These are phyloP conservation scores for Rachycentron canadum DNA, from an alignment of 2,797 vertebrate genomes.

Conservation along the genomic window DNA sequence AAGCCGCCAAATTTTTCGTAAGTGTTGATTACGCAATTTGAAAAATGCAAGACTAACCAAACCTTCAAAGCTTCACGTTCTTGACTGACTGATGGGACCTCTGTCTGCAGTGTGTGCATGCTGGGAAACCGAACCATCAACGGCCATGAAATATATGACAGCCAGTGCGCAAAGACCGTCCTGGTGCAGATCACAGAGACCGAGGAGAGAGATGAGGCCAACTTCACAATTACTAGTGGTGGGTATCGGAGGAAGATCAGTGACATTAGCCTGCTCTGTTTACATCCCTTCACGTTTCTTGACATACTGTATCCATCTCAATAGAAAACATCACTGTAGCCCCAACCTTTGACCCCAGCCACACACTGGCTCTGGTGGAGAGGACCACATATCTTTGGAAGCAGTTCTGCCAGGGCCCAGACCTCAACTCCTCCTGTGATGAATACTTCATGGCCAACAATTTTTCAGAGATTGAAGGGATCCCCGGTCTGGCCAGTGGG, in stretches of 20 bases:
- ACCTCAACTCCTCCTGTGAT: constrained; percentile 87
- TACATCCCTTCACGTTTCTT: neutral
- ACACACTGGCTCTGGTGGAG: constrained; percentile 11
- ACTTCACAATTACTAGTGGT: constrained; percentile 62
- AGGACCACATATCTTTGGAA: constrained; percentile 85
- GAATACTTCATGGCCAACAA: constrained; percentile 89
- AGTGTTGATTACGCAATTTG: constrained; percentile 27
- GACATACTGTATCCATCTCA: neutral
- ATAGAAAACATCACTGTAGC: constrained; percentile 70
- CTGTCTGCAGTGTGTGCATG: constrained; percentile 88
- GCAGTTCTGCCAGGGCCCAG: constrained; percentile 84
- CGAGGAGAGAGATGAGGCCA: constrained; percentile 35
- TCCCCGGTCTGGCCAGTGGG: constrained; percentile 90
- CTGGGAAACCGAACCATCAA: constrained; percentile 91
- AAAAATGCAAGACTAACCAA: accelerated
- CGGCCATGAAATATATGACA: constrained; percentile 74
- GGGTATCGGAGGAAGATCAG: neutral
- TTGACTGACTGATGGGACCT: constrained; percentile 1
- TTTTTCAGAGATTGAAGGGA: constrained; percentile 84
- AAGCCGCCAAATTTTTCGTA: constrained; percentile 88
- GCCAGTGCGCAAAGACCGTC: constrained; percentile 84
- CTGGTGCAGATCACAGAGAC: constrained; percentile 11
- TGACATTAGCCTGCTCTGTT: no score
- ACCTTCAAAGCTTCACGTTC: neutral
- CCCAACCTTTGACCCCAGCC: constrained; percentile 35